Evolutionary conservation across 2,888 invertebrate species (phyloP), one percentile per base, ranked within the genome.

Genomic region (Cryptus armator): DNA sequence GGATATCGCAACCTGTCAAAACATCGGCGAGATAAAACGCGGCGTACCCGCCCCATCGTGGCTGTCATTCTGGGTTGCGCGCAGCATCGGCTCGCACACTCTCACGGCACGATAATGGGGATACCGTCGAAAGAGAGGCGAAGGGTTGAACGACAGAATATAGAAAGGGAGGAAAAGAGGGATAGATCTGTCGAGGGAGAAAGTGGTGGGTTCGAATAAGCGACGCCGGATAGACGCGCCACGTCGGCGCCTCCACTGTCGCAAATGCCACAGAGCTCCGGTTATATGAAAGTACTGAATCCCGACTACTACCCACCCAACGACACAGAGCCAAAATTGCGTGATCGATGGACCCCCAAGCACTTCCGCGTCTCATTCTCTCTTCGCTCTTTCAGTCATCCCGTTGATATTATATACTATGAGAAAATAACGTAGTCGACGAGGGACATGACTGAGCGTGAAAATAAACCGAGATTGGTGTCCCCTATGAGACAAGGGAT

Each of bases 1-100:
- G 86, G 81, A 78, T 84, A 84, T 84, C 86, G 79, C 75, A 51
- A 79, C 74, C 79, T 85, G 86, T 87, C 86, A 84, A 84, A 87
- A 87, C 80, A 86, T 84, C 79, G 70, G 43, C 43, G 83, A 80
- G 87, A 87, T 85, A 85, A 87, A 86, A 86, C 77, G 62, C 29
- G 24, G 10, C 24, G 24, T 3, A 59, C 32, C 29, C 3, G 37
- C 48, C 48, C 48, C n/a, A 29, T 48, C 19, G 24, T 37, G 7
- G 48, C 32, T 71, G 56, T 71, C 48, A 32, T 48, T 48, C 64
- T 14, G 62, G 59, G 32, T 59, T 59, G n/a, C n/a, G 48, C 48
- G 48, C 32, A 32, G 72, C 44, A 46, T 10, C 70, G 74, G 66
- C 59, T 79, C 79, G 70, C 71, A 56, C 37, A 19, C 48, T 62